Evolutionary conservation across 2,113 vertebrate species (phyloP), one percentile per base, ranked within the genome.

Genomic region (Nanorana parkeri): DNA sequence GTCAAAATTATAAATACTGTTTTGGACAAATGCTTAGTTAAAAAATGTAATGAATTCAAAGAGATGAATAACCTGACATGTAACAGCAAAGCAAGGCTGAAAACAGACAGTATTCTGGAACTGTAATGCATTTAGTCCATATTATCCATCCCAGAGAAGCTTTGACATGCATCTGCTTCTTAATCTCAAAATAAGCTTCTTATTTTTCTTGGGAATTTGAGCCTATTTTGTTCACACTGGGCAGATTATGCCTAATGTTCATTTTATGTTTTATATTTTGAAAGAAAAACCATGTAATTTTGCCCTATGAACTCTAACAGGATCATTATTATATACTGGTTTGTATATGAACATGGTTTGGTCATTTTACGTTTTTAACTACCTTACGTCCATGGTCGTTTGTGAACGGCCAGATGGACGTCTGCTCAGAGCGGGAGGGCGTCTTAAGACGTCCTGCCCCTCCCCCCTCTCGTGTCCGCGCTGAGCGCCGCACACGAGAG

Each of bases 101-200:
- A 68, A 67, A 68, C 64, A 69, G 78, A 72, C 67, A 81, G 58
- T 61, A 63, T 81, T 81, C 58, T 81, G 67, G 60, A 64, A 81
- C 78, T 81, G 68, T 68, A 72, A 26, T 81, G 60, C 79, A 66
- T 80, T 69, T 80, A 80, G 54, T 74, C 41, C 69, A 74, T 52
- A 81, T 74, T 81, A 80, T 67, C 47, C 69, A 74, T 81, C 61
- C 69, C 69, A 75, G 69, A 81, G 69, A 52, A 81, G 80, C 69
- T 81, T 74, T 81, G 80, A 81, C 80, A 81, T 81, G 80, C 80
- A 81, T 74, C 80, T 81, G 69, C 69, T 66, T 65, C 69, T 74
- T 81, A 81, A 81, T 81, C 80, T 81, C 69, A 66, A 67, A 81
- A 81, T 81, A 81, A 81, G 80, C 69, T 52, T 74, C 61, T 81